Conservation (phyloP, 2,797 vertebrate genomes). For the Limosa lapponica region DNA sequence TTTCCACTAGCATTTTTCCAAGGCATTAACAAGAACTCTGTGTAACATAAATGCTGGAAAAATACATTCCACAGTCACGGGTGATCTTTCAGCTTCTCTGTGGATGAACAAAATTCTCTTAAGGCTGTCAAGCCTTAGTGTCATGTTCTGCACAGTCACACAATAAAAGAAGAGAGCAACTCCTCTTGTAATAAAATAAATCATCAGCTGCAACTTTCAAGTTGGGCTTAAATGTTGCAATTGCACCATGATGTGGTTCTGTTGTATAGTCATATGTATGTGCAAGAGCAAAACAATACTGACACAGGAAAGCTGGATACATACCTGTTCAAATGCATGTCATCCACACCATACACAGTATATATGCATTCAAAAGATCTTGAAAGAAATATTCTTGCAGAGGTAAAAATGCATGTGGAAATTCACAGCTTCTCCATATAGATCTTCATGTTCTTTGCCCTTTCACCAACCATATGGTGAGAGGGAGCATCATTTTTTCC, state of each 20-base stretch:
- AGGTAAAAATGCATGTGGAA: neutral
- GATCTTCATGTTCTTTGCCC: neutral
- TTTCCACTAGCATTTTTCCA: neutral
- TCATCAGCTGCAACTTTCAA: neutral
- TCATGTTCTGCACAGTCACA: neutral
- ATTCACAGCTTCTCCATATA: neutral
- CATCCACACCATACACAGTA: no score
- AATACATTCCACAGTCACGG: neutral
- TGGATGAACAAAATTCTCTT: neutral
- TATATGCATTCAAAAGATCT: neutral
- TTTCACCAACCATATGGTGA: neutral
- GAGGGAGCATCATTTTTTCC: neutral
- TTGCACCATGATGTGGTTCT: neutral
- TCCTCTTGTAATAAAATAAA: neutral
- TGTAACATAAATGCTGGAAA: neutral
- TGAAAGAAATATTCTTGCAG: neutral
- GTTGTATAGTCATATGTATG: accelerated
- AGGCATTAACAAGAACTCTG: neutral
- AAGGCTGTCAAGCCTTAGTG: neutral
- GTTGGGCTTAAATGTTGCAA: neutral
- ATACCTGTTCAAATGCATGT: neutral
- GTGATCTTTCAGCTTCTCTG: neutral
- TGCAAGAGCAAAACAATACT: neutral
- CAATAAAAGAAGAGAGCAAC: neutral
- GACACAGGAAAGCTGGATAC: neutral